Base-by-base conservation (phyloP, 2,888 invertebrate genomes). In the Troides helena region DNA sequence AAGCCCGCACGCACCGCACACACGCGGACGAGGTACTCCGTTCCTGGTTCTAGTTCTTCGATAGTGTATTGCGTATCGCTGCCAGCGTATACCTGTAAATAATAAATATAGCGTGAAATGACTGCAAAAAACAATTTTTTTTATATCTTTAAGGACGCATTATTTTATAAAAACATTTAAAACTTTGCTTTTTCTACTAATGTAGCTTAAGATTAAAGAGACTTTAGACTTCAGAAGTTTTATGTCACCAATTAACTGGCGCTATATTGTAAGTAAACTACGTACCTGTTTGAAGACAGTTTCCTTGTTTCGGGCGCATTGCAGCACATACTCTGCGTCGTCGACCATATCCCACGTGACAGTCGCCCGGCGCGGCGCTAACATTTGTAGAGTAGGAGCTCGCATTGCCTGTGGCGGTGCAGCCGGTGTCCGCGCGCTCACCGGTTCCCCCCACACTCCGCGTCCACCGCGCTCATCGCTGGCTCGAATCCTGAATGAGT, bases 401-500 rank as follows among this genome's bases (percentile, higher is more conserved):
- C 96, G 97, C 62, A 97, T 94, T 72, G 96, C 94, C 68, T 96
- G 95, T 46, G 98, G 98, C 70, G 97, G 96, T 50, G 98, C 96
- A 75, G 95, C 94, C 71, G 92, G 93, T 53, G 98, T 98, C 77
- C 92, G 92, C 85, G 96, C 97, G 70, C 94, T 89, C 83, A 94
- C 94, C 66, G 95, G 93, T 71, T 93, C 93, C 7, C 97, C 96
- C 93, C 95, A 97, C 53, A 95, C 94, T 23, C 98, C 98, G 77
- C 95, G 94, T 17, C 98, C 98, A 71, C 97, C 97, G 61, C 93
- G 92, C 85, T 96, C 97, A 84, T 97, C 97, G 76, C 95, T 94
- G 65, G 97, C 97, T 77, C 95, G 96, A 80, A 98, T 96, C 77
- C 98, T 94, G 93, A 98, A 98, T 81, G 94, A 94, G 89, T 98